Conservation (phyloP, 92 coral and sea anemone species). For the Siderastrea radians region DNA sequence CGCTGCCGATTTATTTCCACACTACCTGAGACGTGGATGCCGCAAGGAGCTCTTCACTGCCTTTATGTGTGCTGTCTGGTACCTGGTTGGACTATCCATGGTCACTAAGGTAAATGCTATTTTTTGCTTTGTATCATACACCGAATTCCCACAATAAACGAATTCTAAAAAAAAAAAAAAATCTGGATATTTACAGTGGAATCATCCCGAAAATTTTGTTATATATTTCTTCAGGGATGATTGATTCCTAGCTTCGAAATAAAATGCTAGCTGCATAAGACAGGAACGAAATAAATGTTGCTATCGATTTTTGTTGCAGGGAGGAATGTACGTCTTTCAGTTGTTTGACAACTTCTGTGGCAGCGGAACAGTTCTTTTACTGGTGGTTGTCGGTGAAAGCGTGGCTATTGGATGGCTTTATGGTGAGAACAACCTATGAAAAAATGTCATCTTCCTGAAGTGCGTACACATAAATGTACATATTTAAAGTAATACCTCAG, state of each 20-base stretch:
- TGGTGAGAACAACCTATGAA: not conserved
- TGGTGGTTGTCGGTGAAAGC: conserved; percentile 24
- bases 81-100: conserved; percentile 21
- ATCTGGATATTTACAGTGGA: no score
- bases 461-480: no score
- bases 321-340: conserved; percentile 46
- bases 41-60: conserved; percentile 25
- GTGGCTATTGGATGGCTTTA: conserved; percentile 40
- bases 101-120: not conserved
- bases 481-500: no score
- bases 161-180: no score
- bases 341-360: conserved; percentile 33
- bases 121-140: not conserved
- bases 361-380: conserved; percentile 9
- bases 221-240: no score
- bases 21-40: not conserved
- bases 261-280: not conserved
- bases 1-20: not conserved
- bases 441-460: no score
- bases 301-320: not conserved
- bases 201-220: no score
- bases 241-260: not conserved
- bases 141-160: no score
- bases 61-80: conserved; percentile 1
- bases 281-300: not conserved